phyloP scores from a whole-genome alignment of 2,797 vertebrate species.

The Neoniphon sammara region DNA sequence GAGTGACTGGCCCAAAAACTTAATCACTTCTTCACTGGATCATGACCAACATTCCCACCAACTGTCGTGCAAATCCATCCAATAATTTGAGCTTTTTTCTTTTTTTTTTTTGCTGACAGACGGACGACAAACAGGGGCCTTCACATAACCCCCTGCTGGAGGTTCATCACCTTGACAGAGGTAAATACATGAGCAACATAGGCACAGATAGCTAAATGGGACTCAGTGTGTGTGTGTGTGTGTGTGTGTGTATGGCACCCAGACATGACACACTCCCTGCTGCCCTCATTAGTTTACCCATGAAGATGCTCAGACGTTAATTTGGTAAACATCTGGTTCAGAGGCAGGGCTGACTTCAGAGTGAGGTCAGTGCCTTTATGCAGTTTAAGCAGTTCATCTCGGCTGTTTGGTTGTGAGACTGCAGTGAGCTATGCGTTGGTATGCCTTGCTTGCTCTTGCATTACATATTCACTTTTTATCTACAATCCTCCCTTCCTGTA shows the following conservation, averaged over 20 bases:
- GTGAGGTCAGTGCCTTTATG: slow-evolving; percentile 18
- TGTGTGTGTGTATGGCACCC: slow-evolving; percentile 1
- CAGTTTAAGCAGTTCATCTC: slow-evolving; percentile 20
- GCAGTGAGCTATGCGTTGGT: slow-evolving; percentile 25
- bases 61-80: too few relatives aligned
- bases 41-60: too few relatives aligned
- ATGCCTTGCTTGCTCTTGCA: slow-evolving; percentile 12
- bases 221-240: slow-evolving; percentile 9
- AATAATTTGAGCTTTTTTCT: too few relatives aligned
- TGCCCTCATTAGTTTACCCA: slow-evolving; percentile 26
- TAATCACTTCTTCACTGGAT: too few relatives aligned
- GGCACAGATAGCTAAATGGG: background rate
- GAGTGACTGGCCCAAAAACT: too few relatives aligned
- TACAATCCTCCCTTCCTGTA: slow-evolving; percentile 13
- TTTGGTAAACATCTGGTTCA: slow-evolving; percentile 48
- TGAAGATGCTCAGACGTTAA: slow-evolving; percentile 34
- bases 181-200: background rate
- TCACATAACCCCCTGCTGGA: too few relatives aligned
- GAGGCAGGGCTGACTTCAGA: slow-evolving; percentile 8
- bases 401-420: slow-evolving; percentile 14
- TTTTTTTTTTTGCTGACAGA: too few relatives aligned
- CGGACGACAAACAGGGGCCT: too few relatives aligned
- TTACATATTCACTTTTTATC: slow-evolving; percentile 33
- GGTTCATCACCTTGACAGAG: too few relatives aligned
- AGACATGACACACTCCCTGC: slow-evolving; percentile 9